A percentile compares a stretch with the other conserved stretches of the same genome.
Conservation (phyloP, 2,888 invertebrate genomes). For the Thera obeliscata region DNA sequence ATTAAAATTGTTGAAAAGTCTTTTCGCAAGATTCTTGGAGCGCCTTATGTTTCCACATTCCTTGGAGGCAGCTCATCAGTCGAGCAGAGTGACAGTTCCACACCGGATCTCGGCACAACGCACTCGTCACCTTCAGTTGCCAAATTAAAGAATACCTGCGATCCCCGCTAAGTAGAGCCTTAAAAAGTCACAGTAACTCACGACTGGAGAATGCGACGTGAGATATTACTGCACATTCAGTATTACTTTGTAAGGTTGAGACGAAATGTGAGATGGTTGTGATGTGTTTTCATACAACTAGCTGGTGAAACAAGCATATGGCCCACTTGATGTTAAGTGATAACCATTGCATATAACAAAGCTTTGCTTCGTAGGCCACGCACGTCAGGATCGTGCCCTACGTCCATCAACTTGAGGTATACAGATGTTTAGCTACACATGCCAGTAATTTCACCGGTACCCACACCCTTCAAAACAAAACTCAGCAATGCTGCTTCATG, state of each 20-base stretch:
- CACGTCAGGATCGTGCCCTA: too few species aligned
- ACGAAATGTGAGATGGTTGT: slow-evolving; percentile 52
- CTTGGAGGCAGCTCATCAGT: slow-evolving; percentile 62
- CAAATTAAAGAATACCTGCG: slow-evolving; percentile 69
- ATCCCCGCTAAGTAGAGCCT: slow-evolving; percentile 59
- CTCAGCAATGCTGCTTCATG: too few species aligned
- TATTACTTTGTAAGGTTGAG: slow-evolving; percentile 57
- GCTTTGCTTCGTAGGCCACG: too few species aligned
- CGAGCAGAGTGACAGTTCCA: slow-evolving; percentile 63
- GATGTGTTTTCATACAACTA: too few species aligned
- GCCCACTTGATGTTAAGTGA: too few species aligned
- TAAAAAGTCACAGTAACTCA: slow-evolving; percentile 55
- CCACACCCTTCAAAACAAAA: too few species aligned
- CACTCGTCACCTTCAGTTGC: slow-evolving; percentile 55
- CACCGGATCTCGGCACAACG: slow-evolving; percentile 47
- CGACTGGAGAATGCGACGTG: slow-evolving; percentile 55
- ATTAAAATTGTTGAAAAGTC: background rate
- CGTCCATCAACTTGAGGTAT: too few species aligned
- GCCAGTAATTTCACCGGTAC: too few species aligned
- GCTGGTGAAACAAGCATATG: too few species aligned
- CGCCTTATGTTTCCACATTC: slow-evolving; percentile 23
- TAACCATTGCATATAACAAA: too few species aligned
- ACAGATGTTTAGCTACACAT: too few species aligned
- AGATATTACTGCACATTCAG: slow-evolving; percentile 57
- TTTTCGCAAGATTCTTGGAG: background rate